These are phyloP conservation scores for Augiades crinisus DNA, from an alignment of 2,888 invertebrate genomes.

Conservation along the genomic window DNA sequence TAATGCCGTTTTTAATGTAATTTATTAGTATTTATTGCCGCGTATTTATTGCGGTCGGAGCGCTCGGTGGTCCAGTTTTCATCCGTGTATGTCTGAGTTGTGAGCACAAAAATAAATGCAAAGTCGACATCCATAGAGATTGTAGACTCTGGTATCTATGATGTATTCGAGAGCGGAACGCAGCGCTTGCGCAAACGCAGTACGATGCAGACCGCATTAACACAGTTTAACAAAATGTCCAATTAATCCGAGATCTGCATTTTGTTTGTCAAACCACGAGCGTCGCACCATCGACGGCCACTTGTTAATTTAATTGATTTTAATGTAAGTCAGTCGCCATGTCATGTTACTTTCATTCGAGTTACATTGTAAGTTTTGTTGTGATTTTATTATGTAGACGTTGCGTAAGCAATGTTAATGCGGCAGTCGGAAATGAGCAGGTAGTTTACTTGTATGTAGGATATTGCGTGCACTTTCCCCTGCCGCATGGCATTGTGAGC, in stretches of 20 bases:
- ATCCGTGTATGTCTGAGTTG: conserved; percentile 73
- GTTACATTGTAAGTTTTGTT: conserved; percentile 43
- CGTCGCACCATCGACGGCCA: conserved; percentile 38
- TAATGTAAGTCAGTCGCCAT: conserved; percentile 76
- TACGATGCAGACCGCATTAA: not conserved
- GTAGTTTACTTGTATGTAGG: not conserved
- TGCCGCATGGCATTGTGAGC: conserved; percentile 6
- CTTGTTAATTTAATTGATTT: conserved; percentile 40
- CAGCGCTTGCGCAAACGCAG: conserved; percentile 36
- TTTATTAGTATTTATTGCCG: conserved; percentile 55
- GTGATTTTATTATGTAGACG: conserved; percentile 44
- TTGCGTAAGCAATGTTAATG: conserved; percentile 40
- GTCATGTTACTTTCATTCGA: conserved; percentile 42
- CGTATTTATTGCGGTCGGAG: conserved; percentile 63
- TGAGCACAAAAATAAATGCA: conserved; percentile 73
- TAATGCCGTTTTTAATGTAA: conserved; percentile 40
- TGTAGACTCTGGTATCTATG: conserved; percentile 55
- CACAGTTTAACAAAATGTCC: conserved; percentile 3
- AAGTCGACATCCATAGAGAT: conserved; percentile 70
- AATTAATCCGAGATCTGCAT: not conserved
- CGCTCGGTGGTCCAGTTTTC: conserved; percentile 65
- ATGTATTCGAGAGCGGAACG: conserved; percentile 26
- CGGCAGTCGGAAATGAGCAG: conserved; percentile 14
- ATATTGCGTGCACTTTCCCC: conserved; percentile 25
- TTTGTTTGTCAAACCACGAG: conserved; percentile 27